A percentile compares a stretch with the other conserved stretches of the same genome.
Conservation (phyloP, 2,113 vertebrate genomes). For the Neogale vison region DNA sequence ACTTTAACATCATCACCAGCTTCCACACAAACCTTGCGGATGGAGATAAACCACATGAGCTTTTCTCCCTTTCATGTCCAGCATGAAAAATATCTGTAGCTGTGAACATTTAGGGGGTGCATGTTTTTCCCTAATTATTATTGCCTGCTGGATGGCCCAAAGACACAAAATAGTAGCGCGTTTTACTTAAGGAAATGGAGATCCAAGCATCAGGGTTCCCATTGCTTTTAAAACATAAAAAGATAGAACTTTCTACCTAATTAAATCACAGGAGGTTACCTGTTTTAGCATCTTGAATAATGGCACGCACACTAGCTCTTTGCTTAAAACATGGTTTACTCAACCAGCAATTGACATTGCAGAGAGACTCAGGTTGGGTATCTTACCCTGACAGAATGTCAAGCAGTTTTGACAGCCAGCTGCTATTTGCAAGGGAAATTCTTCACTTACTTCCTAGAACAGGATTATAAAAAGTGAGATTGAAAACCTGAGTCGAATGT, state of each 20-base stretch:
- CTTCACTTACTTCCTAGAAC: not conserved
- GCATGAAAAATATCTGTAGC: not conserved
- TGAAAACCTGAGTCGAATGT: not conserved
- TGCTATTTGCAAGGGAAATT: constrained; percentile 7
- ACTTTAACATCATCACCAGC: not conserved
- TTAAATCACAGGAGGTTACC: not conserved
- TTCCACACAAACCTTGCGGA: not conserved
- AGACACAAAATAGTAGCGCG: not conserved
- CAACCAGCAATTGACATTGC: not conserved
- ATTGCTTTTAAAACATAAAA: not conserved
- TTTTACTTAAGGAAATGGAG: not conserved
- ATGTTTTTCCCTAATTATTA: not conserved
- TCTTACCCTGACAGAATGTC: not conserved
- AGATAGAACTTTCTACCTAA: not conserved
- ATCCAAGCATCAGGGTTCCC: not conserved
- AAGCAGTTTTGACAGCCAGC: constrained; percentile 4
- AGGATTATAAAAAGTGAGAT: not conserved
- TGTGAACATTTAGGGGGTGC: not conserved
- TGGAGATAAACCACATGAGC: not conserved
- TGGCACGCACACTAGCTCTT: not conserved
- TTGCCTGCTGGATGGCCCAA: not conserved
- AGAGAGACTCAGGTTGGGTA: not conserved
- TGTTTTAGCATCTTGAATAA: not conserved
- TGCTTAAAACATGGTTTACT: not conserved
- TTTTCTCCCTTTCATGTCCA: not conserved